These are phyloP conservation scores for Octopus sinensis DNA, from an alignment of 1,140 invertebrate genomes.

Conservation along the genomic window DNA sequence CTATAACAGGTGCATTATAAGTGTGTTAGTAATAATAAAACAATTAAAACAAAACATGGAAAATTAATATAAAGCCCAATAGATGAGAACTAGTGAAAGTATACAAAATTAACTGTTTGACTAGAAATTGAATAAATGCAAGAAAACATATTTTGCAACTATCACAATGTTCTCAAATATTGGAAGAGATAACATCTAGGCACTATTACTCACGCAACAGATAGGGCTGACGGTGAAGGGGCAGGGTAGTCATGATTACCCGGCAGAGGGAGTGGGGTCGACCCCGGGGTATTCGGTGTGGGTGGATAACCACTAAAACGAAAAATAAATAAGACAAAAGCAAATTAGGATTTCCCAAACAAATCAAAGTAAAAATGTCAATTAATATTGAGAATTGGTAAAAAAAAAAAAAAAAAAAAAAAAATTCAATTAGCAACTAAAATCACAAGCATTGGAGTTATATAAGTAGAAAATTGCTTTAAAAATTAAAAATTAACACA, in stretches of 20 bases:
- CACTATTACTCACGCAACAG: constrained; percentile 70
- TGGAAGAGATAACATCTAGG: constrained; percentile 33
- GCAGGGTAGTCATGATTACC: constrained; percentile 43
- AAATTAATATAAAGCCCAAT: too few relatives aligned
- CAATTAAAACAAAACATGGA: too few relatives aligned
- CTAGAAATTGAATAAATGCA: too few relatives aligned
- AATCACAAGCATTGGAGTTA: background rate
- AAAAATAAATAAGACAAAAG: constrained; percentile 7
- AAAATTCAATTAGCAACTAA: background rate
- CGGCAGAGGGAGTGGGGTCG: constrained; percentile 43
- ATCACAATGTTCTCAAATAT: too few relatives aligned
- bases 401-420: background rate
- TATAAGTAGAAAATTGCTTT: background rate
- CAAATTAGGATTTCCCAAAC: background rate
- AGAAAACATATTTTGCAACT: too few relatives aligned
- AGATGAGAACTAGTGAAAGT: too few relatives aligned
- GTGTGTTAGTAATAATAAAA: too few relatives aligned
- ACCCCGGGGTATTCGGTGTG: constrained; percentile 53
- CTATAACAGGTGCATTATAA: too few relatives aligned
- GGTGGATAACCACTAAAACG: constrained; percentile 53
- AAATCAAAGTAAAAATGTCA: background rate
- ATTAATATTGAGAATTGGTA: background rate
- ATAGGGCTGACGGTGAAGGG: constrained; percentile 60
- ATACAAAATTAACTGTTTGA: too few relatives aligned
- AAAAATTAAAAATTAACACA: too few relatives aligned